Evolutionary conservation across 2,888 invertebrate genomes (phyloP), one percentile per base, ranked within the genome.

Genomic region (Pomacea canaliculata): DNA sequence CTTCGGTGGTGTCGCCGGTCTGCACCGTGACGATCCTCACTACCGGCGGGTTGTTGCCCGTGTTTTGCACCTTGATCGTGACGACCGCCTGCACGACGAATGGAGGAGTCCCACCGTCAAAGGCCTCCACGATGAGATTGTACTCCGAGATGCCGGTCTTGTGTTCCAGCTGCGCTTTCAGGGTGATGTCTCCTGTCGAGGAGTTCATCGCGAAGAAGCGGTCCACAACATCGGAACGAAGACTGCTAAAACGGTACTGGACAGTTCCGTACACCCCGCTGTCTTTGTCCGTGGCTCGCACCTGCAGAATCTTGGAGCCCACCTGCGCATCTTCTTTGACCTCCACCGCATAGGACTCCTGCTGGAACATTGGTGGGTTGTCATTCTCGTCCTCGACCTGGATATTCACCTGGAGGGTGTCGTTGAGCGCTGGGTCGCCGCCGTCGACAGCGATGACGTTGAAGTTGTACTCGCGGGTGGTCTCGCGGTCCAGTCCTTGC

Each of bases 1-100:
- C 70, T 10, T 71, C 71, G 1, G 69, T 69, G 19, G 80, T 76
- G 37, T 77, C 77, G 1, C 73, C 80, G 18, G 76, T 76, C 9
- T 78, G 72, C 8, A 82, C 76, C 4, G 82, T 80, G 69, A 80
- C 81, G 56, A 83, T 78, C 19, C 51, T 71, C 13, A 83, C 79
- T 46, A 96, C 93, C 0, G 97, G 97, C 9, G 97, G 97, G 90
- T 97, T 97, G 90, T 98, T 97, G 91, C 97, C 97, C 91, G 96
- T 97, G 76, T 91, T 90, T 86, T 96, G 96, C 13, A 97, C 94
- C 16, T 72, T 71, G 27, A 84, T 75, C 37, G 77, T 77, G 16
- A 83, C 83, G 13, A 81, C 74, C 0, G 80, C 78, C 70, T 83
- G 80, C 60, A 82, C 73, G 71, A 77, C 78, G 51, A 78, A 71